Base-by-base conservation (phyloP, 2,113 vertebrate genomes). In the Acrocephalus kingi region DNA sequence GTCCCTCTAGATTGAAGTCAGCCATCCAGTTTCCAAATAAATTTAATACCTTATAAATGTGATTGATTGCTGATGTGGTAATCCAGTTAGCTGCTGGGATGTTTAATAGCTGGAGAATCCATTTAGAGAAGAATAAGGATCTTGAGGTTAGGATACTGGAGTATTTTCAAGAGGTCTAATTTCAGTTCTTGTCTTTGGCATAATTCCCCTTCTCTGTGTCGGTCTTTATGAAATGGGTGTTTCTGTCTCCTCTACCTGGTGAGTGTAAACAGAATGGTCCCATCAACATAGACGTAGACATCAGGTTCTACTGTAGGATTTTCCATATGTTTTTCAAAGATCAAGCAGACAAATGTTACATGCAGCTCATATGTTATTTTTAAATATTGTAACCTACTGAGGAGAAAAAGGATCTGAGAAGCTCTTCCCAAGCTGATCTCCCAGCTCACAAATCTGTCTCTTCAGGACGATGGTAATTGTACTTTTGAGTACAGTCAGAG, bases 41-140 rank as follows among this genome's bases (percentile, higher is more conserved):
- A 93, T 90, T 94, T 96, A 91, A 87, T 95, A 69, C 75, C 39
- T 66, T 93, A 88, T 94, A 91, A 95, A 94, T 89, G 58, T 93
- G 93, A 94, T 73, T 94, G 90, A 94, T 94, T 93, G 90, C 35
- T 93, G 74, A 91, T 87, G 62, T 67, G 27, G 71, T 93, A 95
- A 95, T 93, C 75, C 63, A 63, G 54, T 87, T 89, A 91, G 49
- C 12, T 93, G 39, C 75, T 88, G 52, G 55, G 81, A 74, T 77
- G 59, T 90, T 87, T 96, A 83, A 66, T 91, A 93, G 91, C 71
- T 90, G 35, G 74, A 88, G 82, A 94, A 95, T 91, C 71, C 21
- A 51, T 85, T 94, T 95, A 83, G 74, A 88, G 68, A 80, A 87
- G 67, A 94, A 77, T 76, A 58, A 90, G 48, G 39, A 83, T 95